A percentile compares a stretch with the other conserved stretches of the same genome.
Evolutionary conservation across 2,113 vertebrate species (phyloP).

Genomic region (Columba janthina): DNA sequence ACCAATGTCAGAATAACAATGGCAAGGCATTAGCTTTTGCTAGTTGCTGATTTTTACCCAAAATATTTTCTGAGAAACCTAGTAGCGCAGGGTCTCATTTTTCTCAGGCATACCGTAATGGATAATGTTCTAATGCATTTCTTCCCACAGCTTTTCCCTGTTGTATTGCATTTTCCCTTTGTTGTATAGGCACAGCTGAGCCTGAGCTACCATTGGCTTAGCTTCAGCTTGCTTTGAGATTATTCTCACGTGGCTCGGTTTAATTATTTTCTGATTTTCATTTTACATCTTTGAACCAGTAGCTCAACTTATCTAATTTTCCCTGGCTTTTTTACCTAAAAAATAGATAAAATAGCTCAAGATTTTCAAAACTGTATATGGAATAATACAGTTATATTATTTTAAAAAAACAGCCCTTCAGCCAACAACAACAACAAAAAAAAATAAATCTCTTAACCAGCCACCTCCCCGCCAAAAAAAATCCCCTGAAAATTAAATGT

Average conservation of each 20-base stretch:
- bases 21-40: neutral
- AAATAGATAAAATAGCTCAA: neutral
- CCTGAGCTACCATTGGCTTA: slow-evolving; percentile 51
- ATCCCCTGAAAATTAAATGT: neutral
- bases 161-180: slow-evolving; percentile 55
- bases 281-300: slow-evolving; percentile 50
- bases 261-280: slow-evolving; percentile 61
- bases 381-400: neutral
- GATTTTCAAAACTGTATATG: neutral
- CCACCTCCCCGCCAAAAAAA: neutral
- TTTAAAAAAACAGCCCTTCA: neutral
- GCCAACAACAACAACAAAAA: neutral
- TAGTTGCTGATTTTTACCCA: neutral
- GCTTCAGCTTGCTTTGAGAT: slow-evolving; percentile 49
- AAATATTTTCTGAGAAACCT: slow-evolving; percentile 4
- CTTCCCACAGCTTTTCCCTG: slow-evolving; percentile 2
- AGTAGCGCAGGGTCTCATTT: neutral
- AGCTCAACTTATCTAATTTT: slow-evolving; percentile 10
- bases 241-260: slow-evolving; percentile 49
- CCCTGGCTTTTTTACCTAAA: slow-evolving; percentile 18
- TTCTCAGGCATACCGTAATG: slow-evolving; percentile 1
- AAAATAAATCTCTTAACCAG: neutral
- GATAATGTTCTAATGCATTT: slow-evolving; percentile 16
- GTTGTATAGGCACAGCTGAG: slow-evolving; percentile 59
- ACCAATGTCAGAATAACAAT: neutral